phyloP scores from a whole-genome alignment of 35 echinoderm and acorn worm species.

The Ophiothrix spiculata region DNA sequence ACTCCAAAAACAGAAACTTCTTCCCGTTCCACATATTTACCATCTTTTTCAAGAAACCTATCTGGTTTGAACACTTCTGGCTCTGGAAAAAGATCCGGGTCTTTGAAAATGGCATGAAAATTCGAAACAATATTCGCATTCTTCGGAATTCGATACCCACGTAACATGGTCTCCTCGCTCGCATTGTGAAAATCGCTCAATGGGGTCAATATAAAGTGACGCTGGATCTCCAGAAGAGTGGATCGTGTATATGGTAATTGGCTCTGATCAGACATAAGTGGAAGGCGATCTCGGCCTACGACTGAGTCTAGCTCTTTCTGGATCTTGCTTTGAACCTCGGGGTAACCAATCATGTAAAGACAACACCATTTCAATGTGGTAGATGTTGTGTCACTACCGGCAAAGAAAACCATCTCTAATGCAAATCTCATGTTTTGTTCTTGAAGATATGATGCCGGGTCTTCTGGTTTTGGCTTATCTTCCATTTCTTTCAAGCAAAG shows the following conservation, averaged over 20 bases:
- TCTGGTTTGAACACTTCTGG: slow-evolving; percentile 47
- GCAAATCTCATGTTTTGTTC: slow-evolving; percentile 35
- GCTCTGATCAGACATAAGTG: slow-evolving; percentile 23
- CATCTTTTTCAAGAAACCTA: slow-evolving; percentile 45
- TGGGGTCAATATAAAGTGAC: slow-evolving; percentile 17
- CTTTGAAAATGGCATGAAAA: slow-evolving; percentile 41
- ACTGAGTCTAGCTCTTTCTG: slow-evolving; percentile 44
- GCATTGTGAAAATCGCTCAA: slow-evolving; percentile 47
- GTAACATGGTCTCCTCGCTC: slow-evolving; percentile 32
- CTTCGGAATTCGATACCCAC: slow-evolving; percentile 46
- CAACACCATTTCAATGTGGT: slow-evolving; percentile 42
- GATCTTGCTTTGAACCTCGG: slow-evolving; percentile 29
- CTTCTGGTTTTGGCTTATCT: too few relatives aligned
- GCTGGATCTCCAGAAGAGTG: slow-evolving; percentile 33
- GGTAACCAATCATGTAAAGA: slow-evolving; percentile 49
- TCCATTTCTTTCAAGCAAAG: too few relatives aligned
- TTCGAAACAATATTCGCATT: slow-evolving; percentile 41
- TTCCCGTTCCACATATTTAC: too few relatives aligned
- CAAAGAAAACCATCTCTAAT: too few relatives aligned
- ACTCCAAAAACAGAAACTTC: too few relatives aligned
- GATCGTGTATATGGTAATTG: slow-evolving; percentile 53
- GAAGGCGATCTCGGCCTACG: slow-evolving; percentile 39
- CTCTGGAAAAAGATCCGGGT: slow-evolving; percentile 41
- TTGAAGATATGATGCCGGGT: not conserved
- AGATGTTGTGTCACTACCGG: slow-evolving; percentile 45